phyloP scores from a whole-genome alignment of 2,888 invertebrate genomes.

The Cosmia trapezina region DNA sequence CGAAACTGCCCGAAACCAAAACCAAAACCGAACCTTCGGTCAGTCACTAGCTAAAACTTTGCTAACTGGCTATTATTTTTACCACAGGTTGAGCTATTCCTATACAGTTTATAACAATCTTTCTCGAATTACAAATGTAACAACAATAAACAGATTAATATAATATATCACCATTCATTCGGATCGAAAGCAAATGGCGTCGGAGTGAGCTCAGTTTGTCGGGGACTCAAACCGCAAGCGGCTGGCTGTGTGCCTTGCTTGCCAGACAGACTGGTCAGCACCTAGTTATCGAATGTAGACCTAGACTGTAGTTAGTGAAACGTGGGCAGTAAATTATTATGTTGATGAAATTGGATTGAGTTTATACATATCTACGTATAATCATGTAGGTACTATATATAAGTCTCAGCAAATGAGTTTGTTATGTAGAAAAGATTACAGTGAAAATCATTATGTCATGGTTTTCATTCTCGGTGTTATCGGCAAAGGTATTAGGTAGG shows the following conservation, averaged over 20 bases:
- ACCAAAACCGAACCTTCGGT: too few species aligned
- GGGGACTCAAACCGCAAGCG: slow-evolving; percentile 56
- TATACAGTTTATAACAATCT: too few species aligned
- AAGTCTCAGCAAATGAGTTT: background rate
- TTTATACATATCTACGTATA: background rate
- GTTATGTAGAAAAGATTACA: background rate
- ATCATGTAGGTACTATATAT: too few species aligned
- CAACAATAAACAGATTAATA: background rate
- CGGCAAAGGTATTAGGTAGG: background rate
- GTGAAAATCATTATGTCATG: background rate
- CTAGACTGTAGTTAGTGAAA: slow-evolving; percentile 20
- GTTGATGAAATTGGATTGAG: slow-evolving; percentile 21
- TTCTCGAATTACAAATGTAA: background rate
- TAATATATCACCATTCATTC: slow-evolving; percentile 14
- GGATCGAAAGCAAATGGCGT: slow-evolving; percentile 37
- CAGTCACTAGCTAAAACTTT: background rate
- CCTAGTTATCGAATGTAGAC: slow-evolving; percentile 7
- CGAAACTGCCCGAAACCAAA: too few species aligned
- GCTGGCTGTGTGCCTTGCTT: slow-evolving; percentile 43
- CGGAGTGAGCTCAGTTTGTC: slow-evolving; percentile 38
- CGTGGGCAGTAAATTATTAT: slow-evolving; percentile 2
- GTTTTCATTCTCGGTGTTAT: background rate
- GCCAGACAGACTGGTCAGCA: slow-evolving; percentile 34
- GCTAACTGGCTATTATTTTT: too few species aligned
- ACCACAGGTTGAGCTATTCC: too few species aligned